Percentiles rank a stretch among this genome's conserved stretches.
These are phyloP conservation scores for Thera obeliscata DNA, from an alignment of 2,888 invertebrate species.

Conservation along the genomic window DNA sequence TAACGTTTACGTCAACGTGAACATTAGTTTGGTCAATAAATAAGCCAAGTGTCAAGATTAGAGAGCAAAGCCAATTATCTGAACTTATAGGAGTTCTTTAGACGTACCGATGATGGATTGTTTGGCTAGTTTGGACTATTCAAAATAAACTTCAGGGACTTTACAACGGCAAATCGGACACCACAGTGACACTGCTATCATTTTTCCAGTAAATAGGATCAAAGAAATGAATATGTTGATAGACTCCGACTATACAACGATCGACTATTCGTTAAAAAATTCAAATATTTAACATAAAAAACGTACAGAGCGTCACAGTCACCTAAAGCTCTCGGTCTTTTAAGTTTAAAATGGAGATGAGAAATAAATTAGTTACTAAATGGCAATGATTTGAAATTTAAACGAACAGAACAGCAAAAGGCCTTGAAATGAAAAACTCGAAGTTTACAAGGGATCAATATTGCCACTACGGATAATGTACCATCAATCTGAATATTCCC, in stretches of 20 bases:
- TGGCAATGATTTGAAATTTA: not conserved
- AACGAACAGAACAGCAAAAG: not conserved
- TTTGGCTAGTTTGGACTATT: conserved; percentile 38
- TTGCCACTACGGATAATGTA: conserved; percentile 26
- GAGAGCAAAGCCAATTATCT: conserved; percentile 54
- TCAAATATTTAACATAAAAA: not conserved
- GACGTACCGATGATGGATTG: conserved; percentile 33
- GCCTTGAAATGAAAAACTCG: not conserved
- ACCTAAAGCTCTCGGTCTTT: too few species aligned
- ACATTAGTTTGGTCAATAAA: conserved; percentile 34
- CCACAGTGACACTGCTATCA: not conserved
- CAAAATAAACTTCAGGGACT: conserved; percentile 23
- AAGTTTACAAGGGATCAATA: conserved; percentile 3
- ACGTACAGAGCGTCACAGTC: too few species aligned
- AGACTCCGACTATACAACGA: not conserved
- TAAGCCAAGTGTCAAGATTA: conserved; percentile 41
- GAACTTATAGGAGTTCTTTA: conserved; percentile 53
- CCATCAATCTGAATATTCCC: conserved; percentile 39
- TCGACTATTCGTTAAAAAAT: too few species aligned
- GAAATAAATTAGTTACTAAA: not conserved
- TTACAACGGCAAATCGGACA: conserved; percentile 9
- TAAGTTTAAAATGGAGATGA: not conserved
- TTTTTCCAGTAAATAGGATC: too few species aligned
- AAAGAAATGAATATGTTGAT: not conserved
- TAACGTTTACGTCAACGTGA: conserved; percentile 25